Base-by-base conservation (phyloP, 1,140 invertebrate species). In the Drosophila quadrilineata region DNA sequence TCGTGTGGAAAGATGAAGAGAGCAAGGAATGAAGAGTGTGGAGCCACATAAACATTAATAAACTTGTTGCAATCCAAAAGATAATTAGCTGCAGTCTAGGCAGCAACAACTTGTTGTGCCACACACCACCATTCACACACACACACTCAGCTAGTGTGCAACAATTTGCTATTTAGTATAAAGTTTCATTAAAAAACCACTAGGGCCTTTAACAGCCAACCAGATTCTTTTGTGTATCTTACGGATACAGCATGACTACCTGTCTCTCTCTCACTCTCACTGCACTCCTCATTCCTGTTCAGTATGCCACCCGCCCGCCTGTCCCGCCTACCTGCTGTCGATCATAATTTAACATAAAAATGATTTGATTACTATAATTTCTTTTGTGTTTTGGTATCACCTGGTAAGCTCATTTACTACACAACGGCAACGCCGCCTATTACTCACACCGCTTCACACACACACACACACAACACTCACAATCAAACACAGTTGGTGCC, bases 291-390 rank as follows among this genome's bases (percentile, higher is more conserved):
- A n/a, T n/a, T n/a, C n/a, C n/a, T n/a, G n/a, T n/a, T n/a, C n/a
- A n/a, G n/a, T n/a, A n/a, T n/a, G n/a, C n/a, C n/a, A n/a, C n/a
- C n/a, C n/a, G n/a, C n/a, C n/a, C n/a, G n/a, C n/a, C n/a, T n/a
- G n/a, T n/a, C n/a, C 68, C 73, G 80, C 67, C 75, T 85, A 75
- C 79, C 70, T 77, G 79, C 79, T 86, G 79, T 85, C 79, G 79
- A 85, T 85, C 79, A 85, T 85, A 85, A 85, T 85, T 85, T 85
- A 85, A 85, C 79, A 85, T 85, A 85, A 85, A 85, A 85, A 85
- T 85, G 79, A 85, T 85, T 85, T 85, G 79, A 85, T 85, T 85
- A 85, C 79, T 85, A 85, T 85, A 85, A 85, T 85, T 85, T 85
- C 79, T 85, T 85, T 85, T 85, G 79, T 85, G 79, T 85, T 85